phyloP scores from a whole-genome alignment of 2,113 vertebrate genomes.

The Tachysurus vachellii region DNA sequence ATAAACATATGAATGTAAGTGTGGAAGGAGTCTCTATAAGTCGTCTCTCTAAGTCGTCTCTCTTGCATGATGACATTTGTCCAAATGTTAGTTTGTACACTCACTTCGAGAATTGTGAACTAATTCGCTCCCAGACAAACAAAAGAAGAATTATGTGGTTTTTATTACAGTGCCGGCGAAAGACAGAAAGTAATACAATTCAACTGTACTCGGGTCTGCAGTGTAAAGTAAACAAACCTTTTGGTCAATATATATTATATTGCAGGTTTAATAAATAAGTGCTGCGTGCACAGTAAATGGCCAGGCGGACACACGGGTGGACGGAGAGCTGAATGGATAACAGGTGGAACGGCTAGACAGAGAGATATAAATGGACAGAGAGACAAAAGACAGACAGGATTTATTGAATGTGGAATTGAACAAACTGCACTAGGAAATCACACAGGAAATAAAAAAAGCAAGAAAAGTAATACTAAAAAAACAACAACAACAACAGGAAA shows the following conservation, averaged over 20 bases:
- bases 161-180: background rate
- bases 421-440: background rate
- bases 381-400: slow-evolving; percentile 1
- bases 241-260: background rate
- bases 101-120: background rate
- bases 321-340: background rate
- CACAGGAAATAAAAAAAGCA: background rate
- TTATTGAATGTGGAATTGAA: background rate
- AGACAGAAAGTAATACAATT: background rate
- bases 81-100: background rate
- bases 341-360: background rate
- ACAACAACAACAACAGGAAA: background rate
- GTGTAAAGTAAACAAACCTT: background rate
- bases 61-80: background rate
- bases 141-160: background rate
- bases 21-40: too few relatives aligned
- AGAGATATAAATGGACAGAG: background rate
- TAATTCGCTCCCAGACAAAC: background rate
- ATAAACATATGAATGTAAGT: background rate
- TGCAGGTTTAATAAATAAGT: background rate
- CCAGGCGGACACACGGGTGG: background rate
- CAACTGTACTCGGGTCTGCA: background rate
- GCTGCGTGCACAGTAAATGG: background rate
- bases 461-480: background rate
- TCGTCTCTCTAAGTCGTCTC: background rate